A percentile compares a stretch with the other conserved stretches of the same genome.
Conservation (phyloP, 2,113 vertebrate genomes). For the Nansenia antarctica region DNA sequence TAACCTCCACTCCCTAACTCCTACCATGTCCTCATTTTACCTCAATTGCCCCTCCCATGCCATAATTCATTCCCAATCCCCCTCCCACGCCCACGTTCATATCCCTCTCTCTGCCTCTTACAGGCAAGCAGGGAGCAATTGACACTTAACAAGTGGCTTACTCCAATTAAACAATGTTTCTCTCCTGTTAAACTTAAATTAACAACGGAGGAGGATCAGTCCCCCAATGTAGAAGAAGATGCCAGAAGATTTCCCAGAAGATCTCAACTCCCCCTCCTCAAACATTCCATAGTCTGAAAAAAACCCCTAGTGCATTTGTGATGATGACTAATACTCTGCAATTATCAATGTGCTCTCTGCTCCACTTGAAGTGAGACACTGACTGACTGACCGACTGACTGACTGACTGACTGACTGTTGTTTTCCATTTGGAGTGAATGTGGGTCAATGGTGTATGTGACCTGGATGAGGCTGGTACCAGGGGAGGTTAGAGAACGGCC, state of each 20-base stretch:
- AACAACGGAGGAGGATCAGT: slow-evolving; percentile 14
- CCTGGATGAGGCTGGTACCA: slow-evolving; percentile 55
- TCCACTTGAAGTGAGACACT: no score
- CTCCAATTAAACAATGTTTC: slow-evolving; percentile 39
- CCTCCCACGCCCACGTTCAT: neutral
- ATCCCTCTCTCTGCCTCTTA: slow-evolving; percentile 1
- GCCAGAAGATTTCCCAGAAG: neutral
- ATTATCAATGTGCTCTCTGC: neutral
- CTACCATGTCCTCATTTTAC: slow-evolving; percentile 2
- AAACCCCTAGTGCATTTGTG: neutral
- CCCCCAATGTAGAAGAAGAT: no score
- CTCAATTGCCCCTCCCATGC: slow-evolving; percentile 31
- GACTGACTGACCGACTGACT: neutral
- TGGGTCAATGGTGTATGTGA: neutral
- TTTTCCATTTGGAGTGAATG: neutral
- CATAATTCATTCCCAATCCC: slow-evolving; percentile 12
- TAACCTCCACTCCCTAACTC: slow-evolving; percentile 18
- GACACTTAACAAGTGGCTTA: slow-evolving; percentile 9
- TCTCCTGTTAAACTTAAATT: slow-evolving; percentile 37
- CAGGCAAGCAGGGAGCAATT: no score
- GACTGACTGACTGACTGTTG: neutral
- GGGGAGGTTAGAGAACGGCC: slow-evolving; percentile 32
- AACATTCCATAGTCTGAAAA: slow-evolving; percentile 4
- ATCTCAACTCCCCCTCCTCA: slow-evolving; percentile 33
- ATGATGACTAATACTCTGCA: slow-evolving; percentile 28